phyloP scores from a whole-genome alignment of 2,113 vertebrate genomes.

The Clinocottus analis region DNA sequence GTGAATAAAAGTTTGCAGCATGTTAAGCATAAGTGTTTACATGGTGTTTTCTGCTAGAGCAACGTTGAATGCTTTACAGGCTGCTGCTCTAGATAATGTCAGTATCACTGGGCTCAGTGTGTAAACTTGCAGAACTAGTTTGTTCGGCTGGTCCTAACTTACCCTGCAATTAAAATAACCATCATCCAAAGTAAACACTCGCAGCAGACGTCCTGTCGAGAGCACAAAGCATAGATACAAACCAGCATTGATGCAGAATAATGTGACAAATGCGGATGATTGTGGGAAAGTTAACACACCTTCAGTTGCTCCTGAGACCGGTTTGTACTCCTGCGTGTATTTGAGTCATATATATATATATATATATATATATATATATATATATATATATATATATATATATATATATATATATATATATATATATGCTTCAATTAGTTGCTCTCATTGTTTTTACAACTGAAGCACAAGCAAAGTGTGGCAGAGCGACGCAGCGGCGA shows the following conservation, averaged over 20 bases:
- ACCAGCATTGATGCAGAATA: not conserved
- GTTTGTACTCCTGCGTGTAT: not conserved
- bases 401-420: no score
- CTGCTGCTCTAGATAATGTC: not conserved
- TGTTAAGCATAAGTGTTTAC: not conserved
- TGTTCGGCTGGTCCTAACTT: conserved; percentile 7
- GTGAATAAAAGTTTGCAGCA: not conserved
- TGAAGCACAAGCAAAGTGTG: conserved; percentile 7
- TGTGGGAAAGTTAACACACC: conserved; percentile 28
- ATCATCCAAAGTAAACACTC: conserved; percentile 21
- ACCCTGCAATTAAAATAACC: conserved; percentile 25
- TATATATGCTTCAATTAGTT: conserved; percentile 1
- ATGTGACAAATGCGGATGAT: conserved; percentile 14
- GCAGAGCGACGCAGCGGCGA: not conserved
- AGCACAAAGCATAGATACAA: not conserved
- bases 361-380: no score
- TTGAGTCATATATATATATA: not conserved
- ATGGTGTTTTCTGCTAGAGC: no score
- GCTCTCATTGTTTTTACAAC: not conserved
- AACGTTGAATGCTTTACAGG: no score
- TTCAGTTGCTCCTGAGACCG: conserved; percentile 1
- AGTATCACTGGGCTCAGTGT: not conserved
- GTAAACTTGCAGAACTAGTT: conserved; percentile 30
- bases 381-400: no score
- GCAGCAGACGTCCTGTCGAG: not conserved